These are phyloP conservation scores for Peromyscus melanophrys DNA, from an alignment of 2,797 vertebrate species.

Conservation along the genomic window DNA sequence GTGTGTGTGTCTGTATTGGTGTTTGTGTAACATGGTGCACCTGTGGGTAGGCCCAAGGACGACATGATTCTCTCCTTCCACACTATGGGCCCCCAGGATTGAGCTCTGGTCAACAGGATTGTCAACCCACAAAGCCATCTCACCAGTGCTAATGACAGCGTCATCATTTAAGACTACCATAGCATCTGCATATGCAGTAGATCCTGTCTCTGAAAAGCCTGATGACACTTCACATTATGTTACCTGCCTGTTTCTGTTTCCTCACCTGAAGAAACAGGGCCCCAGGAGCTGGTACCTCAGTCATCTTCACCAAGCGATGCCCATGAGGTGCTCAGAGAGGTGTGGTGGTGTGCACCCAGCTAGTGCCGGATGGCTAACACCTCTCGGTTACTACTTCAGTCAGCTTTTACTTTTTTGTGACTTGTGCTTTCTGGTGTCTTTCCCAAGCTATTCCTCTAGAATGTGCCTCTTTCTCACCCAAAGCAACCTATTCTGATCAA, in stretches of 20 bases:
- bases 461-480: background rate
- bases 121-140: background rate
- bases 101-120: background rate
- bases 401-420: background rate
- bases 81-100: too few relatives aligned
- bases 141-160: background rate
- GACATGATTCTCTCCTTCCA: background rate
- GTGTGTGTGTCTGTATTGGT: background rate
- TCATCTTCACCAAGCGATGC: background rate
- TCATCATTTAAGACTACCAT: background rate
- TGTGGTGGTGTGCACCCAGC: background rate
- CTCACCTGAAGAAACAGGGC: conserved; percentile 4
- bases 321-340: background rate
- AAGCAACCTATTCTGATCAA: background rate
- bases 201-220: background rate
- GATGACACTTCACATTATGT: background rate
- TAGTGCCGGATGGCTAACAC: background rate
- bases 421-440: background rate
- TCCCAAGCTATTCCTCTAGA: background rate
- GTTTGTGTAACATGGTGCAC: background rate
- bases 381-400: background rate
- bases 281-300: background rate
- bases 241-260: background rate
- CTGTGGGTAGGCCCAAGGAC: background rate
- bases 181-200: background rate